Conservation (phyloP, 2,797 vertebrate genomes). For the Arctocebus calabarensis region DNA sequence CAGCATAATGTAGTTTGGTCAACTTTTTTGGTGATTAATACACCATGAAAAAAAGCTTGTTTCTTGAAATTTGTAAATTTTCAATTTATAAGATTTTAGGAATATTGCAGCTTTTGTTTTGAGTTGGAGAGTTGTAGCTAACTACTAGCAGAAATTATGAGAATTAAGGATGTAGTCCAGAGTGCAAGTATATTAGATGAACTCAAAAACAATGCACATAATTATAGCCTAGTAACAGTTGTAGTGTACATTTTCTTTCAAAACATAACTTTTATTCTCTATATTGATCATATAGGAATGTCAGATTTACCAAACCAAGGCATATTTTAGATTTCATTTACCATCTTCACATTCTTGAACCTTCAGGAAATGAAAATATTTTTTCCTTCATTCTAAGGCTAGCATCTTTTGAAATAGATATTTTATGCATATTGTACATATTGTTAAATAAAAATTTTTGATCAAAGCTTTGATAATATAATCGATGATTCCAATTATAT, state of each 20-base stretch:
- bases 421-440: background rate
- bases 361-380: background rate
- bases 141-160: background rate
- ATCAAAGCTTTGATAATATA: background rate
- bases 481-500: background rate
- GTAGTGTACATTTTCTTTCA: background rate
- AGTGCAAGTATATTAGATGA: background rate
- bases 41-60: background rate
- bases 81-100: background rate
- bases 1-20: background rate
- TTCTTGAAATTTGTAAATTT: background rate
- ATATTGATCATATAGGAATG: background rate
- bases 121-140: background rate
- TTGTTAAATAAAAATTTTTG: background rate
- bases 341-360: background rate
- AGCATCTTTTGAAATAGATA: background rate
- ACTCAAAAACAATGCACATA: background rate
- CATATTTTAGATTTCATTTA: background rate
- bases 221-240: background rate
- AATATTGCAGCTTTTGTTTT: background rate
- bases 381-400: background rate
- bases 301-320: background rate
- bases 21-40: background rate
- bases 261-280: background rate
- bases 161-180: background rate